Percentiles rank a stretch among this genome's conserved stretches.
Evolutionary conservation across 30 jellyfish, hydroid and myxozoan species (phyloP).

Genomic region (Turritopsis dohrnii): DNA sequence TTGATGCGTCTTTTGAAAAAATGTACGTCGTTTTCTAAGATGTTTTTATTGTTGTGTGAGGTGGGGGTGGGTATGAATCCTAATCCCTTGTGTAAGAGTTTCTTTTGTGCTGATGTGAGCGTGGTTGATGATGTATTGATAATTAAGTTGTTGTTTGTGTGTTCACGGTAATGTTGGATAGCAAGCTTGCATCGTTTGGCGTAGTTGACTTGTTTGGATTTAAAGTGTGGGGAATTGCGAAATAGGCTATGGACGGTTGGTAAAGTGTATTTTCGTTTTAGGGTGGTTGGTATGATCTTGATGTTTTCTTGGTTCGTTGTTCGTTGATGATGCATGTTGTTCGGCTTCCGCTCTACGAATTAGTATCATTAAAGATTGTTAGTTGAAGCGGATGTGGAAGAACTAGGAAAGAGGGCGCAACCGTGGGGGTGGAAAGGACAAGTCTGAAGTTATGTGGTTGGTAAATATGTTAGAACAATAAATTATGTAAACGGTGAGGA

Average conservation of each 20-base stretch:
- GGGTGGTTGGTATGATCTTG: too few species aligned
- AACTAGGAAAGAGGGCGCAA: too few species aligned
- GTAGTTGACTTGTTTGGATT: neutral
- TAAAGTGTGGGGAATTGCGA: neutral
- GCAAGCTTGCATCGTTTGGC: neutral
- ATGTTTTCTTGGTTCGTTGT: too few species aligned
- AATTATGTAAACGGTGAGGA: too few species aligned
- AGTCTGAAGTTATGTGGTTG: too few species aligned
- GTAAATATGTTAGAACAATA: too few species aligned
- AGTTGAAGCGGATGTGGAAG: too few species aligned
- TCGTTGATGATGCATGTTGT: too few species aligned
- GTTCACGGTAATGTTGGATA: neutral
- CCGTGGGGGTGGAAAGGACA: too few species aligned
- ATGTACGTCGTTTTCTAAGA: neutral
- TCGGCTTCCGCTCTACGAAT: too few species aligned
- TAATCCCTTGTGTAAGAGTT: neutral
- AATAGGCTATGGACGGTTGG: neutral
- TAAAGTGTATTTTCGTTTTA: neutral
- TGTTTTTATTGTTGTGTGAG: neutral
- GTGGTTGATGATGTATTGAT: neutral
- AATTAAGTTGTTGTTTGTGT: neutral
- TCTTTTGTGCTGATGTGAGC: neutral
- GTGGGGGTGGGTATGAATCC: neutral
- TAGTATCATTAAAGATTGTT: too few species aligned
- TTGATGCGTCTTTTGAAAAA: too few species aligned